Base-by-base conservation (phyloP, 2,888 invertebrate genomes). In the Dryomyza anilis region DNA sequence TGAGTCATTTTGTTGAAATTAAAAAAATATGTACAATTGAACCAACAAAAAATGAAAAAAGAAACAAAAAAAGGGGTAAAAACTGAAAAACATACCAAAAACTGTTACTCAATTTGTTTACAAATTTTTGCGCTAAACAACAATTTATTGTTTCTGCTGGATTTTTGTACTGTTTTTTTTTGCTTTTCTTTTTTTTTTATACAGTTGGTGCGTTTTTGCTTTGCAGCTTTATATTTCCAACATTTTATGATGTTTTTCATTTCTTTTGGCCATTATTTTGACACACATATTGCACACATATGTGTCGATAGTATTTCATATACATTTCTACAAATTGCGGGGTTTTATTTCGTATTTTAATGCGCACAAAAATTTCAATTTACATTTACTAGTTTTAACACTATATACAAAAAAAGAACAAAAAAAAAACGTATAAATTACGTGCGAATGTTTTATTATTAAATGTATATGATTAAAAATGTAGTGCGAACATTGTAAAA, bases 231-330 rank as follows among this genome's bases (percentile, higher is more conserved):
- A n/a, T n/a, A n/a, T n/a, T n/a, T 55, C 33, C 16, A n/a, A 16
- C 19, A 30, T 33, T 23, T 27, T 53, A 23, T 39, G 33, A 21
- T 36, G 21, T 56, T 56, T 23, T 45, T 46, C 12, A 45, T 55
- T 16, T 55, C 14, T 46, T 30, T 58, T 30, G 46, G 21, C n/a
- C 27, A 60, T 60, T 60, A 60, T 60, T 60, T 48, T 48, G 59
- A 36, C 30, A 60, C 36, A 30, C 59, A 60, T 33, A 50, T 60
- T 60, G 59, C 48, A 60, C 21, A 48, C 59, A 60, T 36, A 48
- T 60, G 59, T 60, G 48, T 25, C n/a, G 46, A 8, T n/a, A 14
- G 53, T 43, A 43, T 43, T 16, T 14, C 39, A 16, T 14, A 14
- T 39, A 4, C 19, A 6, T 19, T 43, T 1, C 14, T 43, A 16